These are phyloP conservation scores for Sicus ferrugineus DNA, from an alignment of 2,888 invertebrate species.

Conservation along the genomic window DNA sequence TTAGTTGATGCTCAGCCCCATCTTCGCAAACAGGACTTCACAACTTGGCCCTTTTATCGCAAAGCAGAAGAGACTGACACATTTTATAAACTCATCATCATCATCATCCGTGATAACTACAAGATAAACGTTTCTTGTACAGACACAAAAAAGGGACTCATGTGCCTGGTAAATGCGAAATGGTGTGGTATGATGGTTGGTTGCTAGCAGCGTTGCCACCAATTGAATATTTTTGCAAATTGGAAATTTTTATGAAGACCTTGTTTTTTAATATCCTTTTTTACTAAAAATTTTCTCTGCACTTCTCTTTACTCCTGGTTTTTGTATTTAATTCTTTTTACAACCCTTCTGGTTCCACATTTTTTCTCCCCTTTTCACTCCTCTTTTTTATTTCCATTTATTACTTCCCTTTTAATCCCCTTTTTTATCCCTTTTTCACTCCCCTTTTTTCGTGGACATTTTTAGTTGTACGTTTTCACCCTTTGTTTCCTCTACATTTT, in stretches of 20 bases:
- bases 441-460: not conserved
- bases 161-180: not conserved
- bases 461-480: not conserved
- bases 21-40: not conserved
- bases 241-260: no score
- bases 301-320: no score
- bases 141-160: not conserved
- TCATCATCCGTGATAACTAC: not conserved
- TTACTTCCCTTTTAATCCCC: not conserved
- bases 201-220: no score
- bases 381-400: not conserved
- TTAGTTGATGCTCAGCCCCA: not conserved
- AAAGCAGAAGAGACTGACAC: constrained; percentile 1
- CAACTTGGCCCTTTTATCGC: constrained; percentile 1
- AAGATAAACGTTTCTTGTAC: not conserved
- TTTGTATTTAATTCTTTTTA: no score
- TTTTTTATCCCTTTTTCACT: not conserved
- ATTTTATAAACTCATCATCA: constrained; percentile 28
- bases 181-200: no score
- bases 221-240: no score
- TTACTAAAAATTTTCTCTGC: not conserved
- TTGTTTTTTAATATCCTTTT: no score
- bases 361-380: not conserved
- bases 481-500: no score
- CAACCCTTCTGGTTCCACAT: no score